Evolutionary conservation across 2,888 invertebrate genomes (phyloP), one percentile per base, ranked within the genome.

Genomic region (Drosophila mimetica): DNA sequence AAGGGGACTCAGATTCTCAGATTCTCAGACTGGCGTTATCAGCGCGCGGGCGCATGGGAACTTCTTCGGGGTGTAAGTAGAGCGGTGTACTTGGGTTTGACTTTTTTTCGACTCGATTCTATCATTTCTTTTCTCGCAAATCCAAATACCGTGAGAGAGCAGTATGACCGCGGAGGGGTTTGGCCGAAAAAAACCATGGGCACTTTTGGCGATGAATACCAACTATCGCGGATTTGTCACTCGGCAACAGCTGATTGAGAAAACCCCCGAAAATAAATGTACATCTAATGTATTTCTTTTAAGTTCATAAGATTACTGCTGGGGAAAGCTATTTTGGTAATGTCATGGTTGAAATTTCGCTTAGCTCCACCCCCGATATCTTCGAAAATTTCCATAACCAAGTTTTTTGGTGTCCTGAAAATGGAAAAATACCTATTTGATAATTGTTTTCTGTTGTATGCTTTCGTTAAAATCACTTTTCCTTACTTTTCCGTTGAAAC

Each of bases 11-110:
- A n/a, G 42, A 7, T 7, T 9, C 13, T 47, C 22, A 16, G 16
- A 36, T 25, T 32, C 44, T 44, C 36, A 30, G 30, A 39, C 32
- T 20, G 34, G 25, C 53, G 69, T 86, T 80, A 86, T 80, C 80
- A 82, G 84, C 75, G 86, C 79, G 76, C 83, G 63, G 74, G 67
- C 76, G 74, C 65, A 51, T 58, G 52, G 54, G 52, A 41, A 36
- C 58, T 46, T 36, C 52, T 51, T 70, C 30, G 22, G 47, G n/a
- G 20, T 20, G 48, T 34, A 34, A n/a, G 55, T 34, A n/a, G 55
- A 25, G 34, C 36, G 36, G 34, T 36, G 18, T 34, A 36, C 55
- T 55, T 18, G 55, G n/a, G 16, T 28, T 36, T 18, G 20, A 11
- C 30, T 53, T n/a, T 55, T 34, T 36, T 28, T 36, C 18, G 11